A percentile compares a stretch with the other conserved stretches of the same genome.
Evolutionary conservation across 2,113 vertebrate genomes (phyloP).

Genomic region (Triplophysa tibetana): DNA sequence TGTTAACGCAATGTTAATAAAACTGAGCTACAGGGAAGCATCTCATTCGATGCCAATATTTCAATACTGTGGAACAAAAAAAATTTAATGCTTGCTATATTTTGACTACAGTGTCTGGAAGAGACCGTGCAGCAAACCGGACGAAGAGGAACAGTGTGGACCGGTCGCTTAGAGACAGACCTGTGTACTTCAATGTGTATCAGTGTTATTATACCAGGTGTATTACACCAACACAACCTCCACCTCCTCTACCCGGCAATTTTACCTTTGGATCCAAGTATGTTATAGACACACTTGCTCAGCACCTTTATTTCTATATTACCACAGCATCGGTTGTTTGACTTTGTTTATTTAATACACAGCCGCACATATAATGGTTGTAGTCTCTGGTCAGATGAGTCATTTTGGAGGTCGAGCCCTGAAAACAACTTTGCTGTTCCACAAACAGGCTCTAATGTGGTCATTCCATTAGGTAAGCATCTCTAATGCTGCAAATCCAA

Average conservation of each 20-base stretch:
- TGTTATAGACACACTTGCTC: neutral
- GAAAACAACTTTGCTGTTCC: constrained; percentile 80
- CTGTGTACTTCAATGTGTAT: constrained; percentile 69
- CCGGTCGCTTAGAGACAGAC: constrained; percentile 66
- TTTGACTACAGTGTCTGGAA: constrained; percentile 78
- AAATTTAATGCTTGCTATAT: neutral
- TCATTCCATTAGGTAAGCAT: constrained; percentile 79
- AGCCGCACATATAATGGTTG: constrained; percentile 15
- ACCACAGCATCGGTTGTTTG: neutral
- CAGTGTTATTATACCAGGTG: constrained; percentile 75
- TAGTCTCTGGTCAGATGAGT: constrained; percentile 81
- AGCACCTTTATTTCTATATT: neutral
- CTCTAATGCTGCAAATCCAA: neutral
- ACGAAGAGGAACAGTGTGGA: constrained; percentile 69
- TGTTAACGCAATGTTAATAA: too few relatives aligned
- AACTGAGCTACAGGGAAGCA: too few relatives aligned
- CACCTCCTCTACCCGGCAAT: neutral
- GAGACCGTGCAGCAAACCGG: constrained; percentile 52
- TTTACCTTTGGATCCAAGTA: constrained; percentile 68
- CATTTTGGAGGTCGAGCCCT: constrained; percentile 77
- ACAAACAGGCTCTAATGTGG: constrained; percentile 71
- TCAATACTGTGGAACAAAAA: neutral
- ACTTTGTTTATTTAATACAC: neutral
- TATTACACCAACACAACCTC: constrained; percentile 49
- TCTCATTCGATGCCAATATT: neutral